Evolutionary conservation across 2,797 vertebrate genomes (phyloP).

Genomic region (Gila robusta): DNA sequence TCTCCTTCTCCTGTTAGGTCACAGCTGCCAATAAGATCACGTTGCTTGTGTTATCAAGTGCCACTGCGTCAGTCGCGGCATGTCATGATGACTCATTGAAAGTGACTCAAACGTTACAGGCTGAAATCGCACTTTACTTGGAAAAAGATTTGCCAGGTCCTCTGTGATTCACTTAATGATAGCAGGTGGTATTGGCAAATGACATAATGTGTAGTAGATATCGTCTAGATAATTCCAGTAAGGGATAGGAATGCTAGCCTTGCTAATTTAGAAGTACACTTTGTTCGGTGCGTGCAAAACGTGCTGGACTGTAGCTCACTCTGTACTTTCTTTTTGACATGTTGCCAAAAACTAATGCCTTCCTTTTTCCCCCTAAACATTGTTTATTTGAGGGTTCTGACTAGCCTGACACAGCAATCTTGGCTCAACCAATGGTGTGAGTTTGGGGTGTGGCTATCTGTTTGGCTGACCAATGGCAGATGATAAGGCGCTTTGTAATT

Average conservation of each 20-base stretch:
- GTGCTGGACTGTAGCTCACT: not conserved
- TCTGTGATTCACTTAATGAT: constrained; percentile 30
- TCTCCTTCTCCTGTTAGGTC: constrained; percentile 42
- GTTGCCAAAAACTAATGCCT: not conserved
- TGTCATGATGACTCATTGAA: constrained; percentile 61
- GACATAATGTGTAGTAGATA: constrained; percentile 21
- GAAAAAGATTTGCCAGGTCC: constrained; percentile 59
- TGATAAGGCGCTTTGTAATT: not conserved
- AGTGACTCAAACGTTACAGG: constrained; percentile 66
- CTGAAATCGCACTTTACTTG: constrained; percentile 59
- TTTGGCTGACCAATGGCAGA: not conserved
- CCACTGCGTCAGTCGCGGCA: constrained; percentile 40
- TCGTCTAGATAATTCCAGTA: not conserved
- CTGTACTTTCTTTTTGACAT: constrained; percentile 9
- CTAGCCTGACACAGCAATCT: too few relatives aligned
- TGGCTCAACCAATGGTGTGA: not conserved
- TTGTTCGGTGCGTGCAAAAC: constrained; percentile 39
- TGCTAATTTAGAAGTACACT: not conserved
- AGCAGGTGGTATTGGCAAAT: constrained; percentile 56
- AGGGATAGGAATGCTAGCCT: not conserved
- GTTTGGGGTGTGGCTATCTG: not conserved
- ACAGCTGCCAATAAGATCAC: constrained; percentile 70
- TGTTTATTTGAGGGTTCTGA: not conserved
- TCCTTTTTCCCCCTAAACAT: not conserved
- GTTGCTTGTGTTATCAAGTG: constrained; percentile 52